Evolutionary conservation across 2,888 invertebrate species (phyloP).

Genomic region (Geophilus truncorum): DNA sequence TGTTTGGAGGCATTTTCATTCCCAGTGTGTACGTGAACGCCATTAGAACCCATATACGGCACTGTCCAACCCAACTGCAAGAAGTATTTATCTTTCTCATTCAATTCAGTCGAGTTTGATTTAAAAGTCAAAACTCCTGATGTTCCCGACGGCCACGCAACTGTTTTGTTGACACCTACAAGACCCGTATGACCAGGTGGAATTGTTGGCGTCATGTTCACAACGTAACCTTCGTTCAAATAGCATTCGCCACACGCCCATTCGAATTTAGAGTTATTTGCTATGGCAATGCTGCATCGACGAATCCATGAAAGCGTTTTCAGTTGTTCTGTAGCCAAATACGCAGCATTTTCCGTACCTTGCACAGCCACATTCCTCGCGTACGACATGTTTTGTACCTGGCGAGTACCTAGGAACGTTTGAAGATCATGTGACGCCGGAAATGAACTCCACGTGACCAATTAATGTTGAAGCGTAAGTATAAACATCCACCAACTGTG

Average conservation of each 20-base stretch:
- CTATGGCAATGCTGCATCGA: slow-evolving; percentile 18
- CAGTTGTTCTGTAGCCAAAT: background rate
- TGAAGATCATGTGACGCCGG: background rate
- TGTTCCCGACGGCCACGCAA: background rate
- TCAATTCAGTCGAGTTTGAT: background rate
- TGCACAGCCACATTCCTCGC: background rate
- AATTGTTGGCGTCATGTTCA: background rate
- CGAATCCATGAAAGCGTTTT: background rate
- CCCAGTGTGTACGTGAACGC: background rate
- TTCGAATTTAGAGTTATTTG: background rate
- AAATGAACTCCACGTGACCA: background rate
- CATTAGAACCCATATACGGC: background rate
- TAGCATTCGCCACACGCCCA: background rate
- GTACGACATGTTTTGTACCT: background rate
- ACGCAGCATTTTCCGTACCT: background rate
- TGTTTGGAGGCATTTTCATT: background rate
- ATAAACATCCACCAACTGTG: no score
- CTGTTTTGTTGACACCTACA: background rate
- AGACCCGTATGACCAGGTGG: background rate
- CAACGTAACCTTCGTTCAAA: background rate
- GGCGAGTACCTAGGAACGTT: no score
- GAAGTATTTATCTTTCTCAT: background rate
- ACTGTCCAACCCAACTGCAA: slow-evolving; percentile 17
- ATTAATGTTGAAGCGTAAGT: no score
- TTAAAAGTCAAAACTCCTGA: background rate